phyloP scores from a whole-genome alignment of 2,888 invertebrate species.

The Campoletis raptor region DNA sequence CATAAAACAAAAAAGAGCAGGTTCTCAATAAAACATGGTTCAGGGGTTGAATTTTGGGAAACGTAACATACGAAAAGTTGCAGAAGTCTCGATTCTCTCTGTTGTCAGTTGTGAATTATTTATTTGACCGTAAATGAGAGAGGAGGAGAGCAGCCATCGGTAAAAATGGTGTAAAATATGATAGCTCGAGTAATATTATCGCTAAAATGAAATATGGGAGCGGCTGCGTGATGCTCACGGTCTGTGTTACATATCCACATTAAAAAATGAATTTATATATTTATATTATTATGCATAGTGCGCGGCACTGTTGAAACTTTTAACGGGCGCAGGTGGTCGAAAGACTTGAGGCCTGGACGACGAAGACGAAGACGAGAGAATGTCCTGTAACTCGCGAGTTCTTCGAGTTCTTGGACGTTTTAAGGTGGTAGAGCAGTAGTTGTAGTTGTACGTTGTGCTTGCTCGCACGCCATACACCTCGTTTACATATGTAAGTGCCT shows the following conservation, averaged over 20 bases:
- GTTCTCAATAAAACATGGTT: too few species aligned
- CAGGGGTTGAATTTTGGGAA: too few species aligned
- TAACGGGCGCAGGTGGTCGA: constrained; percentile 81
- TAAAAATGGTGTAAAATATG: constrained; percentile 34
- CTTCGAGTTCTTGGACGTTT: constrained; percentile 26
- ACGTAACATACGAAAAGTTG: too few species aligned
- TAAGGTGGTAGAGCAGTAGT: constrained; percentile 40
- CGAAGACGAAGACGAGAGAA: constrained; percentile 45
- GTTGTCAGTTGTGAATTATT: neutral
- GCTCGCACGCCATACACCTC: constrained; percentile 63
- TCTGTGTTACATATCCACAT: constrained; percentile 22
- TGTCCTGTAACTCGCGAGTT: constrained; percentile 20
- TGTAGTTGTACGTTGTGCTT: constrained; percentile 46
- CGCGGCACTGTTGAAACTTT: constrained; percentile 79
- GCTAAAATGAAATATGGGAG: constrained; percentile 82
- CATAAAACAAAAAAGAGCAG: neutral
- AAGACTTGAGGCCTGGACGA: constrained; percentile 56
- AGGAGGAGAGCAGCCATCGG: constrained; percentile 38
- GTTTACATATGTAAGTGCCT: constrained; percentile 70
- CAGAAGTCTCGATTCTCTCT: neutral
- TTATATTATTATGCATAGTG: constrained; percentile 29
- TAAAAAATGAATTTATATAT: constrained; percentile 4
- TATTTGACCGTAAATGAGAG: neutral
- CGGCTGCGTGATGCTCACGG: constrained; percentile 74
- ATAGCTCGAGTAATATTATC: constrained; percentile 76